Conservation (phyloP, 2,797 vertebrate genomes). For the Propithecus deckenii region DNA sequence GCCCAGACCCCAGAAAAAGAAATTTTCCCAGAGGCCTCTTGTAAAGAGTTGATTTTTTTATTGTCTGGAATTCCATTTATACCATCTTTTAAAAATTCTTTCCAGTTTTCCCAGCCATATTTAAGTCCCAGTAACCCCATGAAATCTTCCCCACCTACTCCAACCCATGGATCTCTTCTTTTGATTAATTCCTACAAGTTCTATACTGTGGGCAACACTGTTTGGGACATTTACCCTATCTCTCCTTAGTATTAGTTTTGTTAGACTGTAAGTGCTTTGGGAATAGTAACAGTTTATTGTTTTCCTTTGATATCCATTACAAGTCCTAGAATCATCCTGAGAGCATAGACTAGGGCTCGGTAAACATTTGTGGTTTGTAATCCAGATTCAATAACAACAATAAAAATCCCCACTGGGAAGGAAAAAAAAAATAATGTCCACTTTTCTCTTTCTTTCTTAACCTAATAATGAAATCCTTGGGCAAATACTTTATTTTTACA, state of each 20-base stretch:
- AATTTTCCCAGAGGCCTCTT: constrained; percentile 5
- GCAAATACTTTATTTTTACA: neutral
- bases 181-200: neutral
- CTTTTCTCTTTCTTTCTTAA: neutral
- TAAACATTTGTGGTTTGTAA: neutral
- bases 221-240: neutral
- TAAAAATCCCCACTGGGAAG: neutral
- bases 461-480: neutral
- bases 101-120: neutral
- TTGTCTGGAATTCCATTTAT: neutral
- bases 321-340: neutral
- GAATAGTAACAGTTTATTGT: neutral
- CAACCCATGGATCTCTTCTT: neutral
- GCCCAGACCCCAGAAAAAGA: neutral
- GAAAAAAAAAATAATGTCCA: neutral
- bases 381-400: neutral
- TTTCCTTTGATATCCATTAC: neutral
- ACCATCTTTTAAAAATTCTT: neutral
- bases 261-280: neutral
- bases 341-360: neutral
- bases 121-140: neutral
- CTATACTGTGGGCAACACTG: neutral
- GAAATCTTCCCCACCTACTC: neutral
- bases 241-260: neutral
- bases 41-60: constrained; percentile 19